Evolutionary conservation across 2,113 vertebrate genomes (phyloP).

Genomic region (Cephalopholis sonnerati): DNA sequence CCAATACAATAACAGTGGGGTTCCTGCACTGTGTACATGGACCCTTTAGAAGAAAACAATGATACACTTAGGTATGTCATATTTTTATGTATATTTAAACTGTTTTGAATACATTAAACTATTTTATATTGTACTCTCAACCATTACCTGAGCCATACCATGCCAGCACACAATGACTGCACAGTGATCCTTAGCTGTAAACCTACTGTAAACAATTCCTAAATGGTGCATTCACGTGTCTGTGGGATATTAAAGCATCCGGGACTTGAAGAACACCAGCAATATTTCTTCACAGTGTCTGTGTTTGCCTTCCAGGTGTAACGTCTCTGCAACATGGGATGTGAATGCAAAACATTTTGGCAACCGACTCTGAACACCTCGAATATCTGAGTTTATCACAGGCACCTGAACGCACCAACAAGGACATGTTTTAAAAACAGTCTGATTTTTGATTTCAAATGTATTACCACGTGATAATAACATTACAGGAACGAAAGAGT

Average conservation of each 20-base stretch:
- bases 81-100: too few relatives aligned
- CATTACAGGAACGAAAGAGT: not conserved
- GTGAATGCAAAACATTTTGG: not conserved
- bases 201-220: not conserved
- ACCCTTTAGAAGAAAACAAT: too few relatives aligned
- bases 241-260: not conserved
- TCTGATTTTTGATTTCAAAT: not conserved
- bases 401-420: slow-evolving; percentile 24
- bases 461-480: not conserved
- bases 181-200: not conserved
- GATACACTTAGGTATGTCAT: too few relatives aligned
- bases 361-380: not conserved
- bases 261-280: not conserved
- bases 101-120: not conserved
- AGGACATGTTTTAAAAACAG: not conserved
- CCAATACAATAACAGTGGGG: too few relatives aligned
- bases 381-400: slow-evolving; percentile 5
- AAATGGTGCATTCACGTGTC: not conserved
- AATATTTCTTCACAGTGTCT: not conserved
- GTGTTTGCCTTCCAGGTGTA: not conserved
- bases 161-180: not conserved
- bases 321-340: not conserved
- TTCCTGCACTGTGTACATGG: too few relatives aligned
- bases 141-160: not conserved
- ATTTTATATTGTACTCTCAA: not conserved